Evolutionary conservation across 2,113 vertebrate genomes (phyloP), one percentile per base, ranked within the genome.

Genomic region (Setophaga kirtlandii): DNA sequence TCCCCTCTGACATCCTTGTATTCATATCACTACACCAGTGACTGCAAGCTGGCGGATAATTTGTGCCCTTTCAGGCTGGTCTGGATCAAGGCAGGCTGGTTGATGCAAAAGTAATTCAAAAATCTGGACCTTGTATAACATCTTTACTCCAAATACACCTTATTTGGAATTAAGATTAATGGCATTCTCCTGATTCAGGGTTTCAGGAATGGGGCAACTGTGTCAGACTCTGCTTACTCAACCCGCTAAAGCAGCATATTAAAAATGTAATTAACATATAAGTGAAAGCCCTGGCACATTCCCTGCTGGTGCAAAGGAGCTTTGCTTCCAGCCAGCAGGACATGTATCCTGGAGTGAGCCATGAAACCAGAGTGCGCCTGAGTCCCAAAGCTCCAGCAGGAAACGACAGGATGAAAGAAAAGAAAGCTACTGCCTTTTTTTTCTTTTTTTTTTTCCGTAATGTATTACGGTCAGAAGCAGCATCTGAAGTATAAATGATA

Each of bases 211-310:
- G 35, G 42, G 71, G 53, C 49, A 75, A 76, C 52, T 1, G 3
- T 59, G 75, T 87, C 77, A 85, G 52, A 46, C 21, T 37, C 69
- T 64, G 74, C 92, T 96, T 68, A 71, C 47, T 65, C 81, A 85
- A 47, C 82, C 56, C 63, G 58, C 62, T 77, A 76, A 58, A 41
- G 81, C 89, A 91, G 25, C 10, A 4, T 58, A 46, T 89, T 87
- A 74, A 73, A 94, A 79, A 80, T 42, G n/a, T 44, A 78, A 89
- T 96, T 94, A 95, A 65, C 56, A 62, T 78, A 16, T 12, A 89
- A 94, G 73, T 58, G 37, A 92, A 87, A 93, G 81, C 69, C 47
- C 59, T 75, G 90, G 59, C 59, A 71, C 44, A 24, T 50, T 31
- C 50, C 47, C 60, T 69, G 4, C 83, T 94, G 83, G 88, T 68